Evolutionary conservation across 1,140 invertebrate species (phyloP), one percentile per base, ranked within the genome.

Genomic region (Heterodera carotae): DNA sequence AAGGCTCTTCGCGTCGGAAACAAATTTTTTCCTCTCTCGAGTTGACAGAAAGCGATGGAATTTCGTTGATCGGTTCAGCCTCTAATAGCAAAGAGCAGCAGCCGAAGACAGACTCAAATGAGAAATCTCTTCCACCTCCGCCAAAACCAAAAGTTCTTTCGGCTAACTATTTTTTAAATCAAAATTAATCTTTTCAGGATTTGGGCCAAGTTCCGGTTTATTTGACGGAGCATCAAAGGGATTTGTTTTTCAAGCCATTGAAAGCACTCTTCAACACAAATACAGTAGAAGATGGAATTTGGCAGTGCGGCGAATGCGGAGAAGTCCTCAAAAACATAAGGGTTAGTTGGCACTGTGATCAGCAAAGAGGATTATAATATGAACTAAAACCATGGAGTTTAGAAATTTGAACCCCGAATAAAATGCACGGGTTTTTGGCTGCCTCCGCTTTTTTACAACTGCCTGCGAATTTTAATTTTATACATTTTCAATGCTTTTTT

Each of bases 281-380:
- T 69, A 33, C 36, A 39, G 68, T 43, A n/a, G 36, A 62, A 25
- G 75, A 76, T 56, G 75, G 75, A 12, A 56, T 53, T 29, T 77
- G 67, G 59, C 78, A 79, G 64, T 79, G 78, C 48, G 59, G 78
- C 29, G 78, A 79, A 75, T 79, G 78, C 25, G 79, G 78, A 27
- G 78, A 80, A 25, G 53, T 80, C 2, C 72, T 59, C 0, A 74
- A 74, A 33, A 59, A 56, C 36, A 74, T 76, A 34, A 68, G 66
- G 36, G 70, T 76, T 43, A 10, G 36, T 27, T n/a, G n/a, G n/a
- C 68, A 31, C 22, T 43, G 39, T 43, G 3, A 64, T 39, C n/a
- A 27, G 59, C 2, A 43, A 64, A 25, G 59, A 69, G 22, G 3
- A 62, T 25, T 6, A 31, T 62, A 0, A 6, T 62, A n/a, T n/a